phyloP scores from a whole-genome alignment of 2,888 invertebrate genomes.

The Thera obeliscata region DNA sequence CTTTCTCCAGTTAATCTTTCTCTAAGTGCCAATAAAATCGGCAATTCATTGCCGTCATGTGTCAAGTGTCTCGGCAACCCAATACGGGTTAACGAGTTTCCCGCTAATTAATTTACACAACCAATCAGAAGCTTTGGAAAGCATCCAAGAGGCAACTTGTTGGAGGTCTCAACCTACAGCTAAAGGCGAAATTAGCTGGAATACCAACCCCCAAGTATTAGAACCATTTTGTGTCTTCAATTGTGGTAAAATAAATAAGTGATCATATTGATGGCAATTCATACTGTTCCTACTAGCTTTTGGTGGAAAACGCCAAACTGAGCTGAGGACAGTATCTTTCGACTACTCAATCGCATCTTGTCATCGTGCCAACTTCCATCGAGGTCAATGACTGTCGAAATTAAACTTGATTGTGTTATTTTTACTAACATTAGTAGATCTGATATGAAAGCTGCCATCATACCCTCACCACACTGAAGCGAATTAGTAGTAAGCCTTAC shows the following conservation, averaged over 20 bases:
- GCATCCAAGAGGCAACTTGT: constrained; percentile 3
- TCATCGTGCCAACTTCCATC: constrained; percentile 5
- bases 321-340: not conserved
- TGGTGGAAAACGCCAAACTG: too few relatives aligned
- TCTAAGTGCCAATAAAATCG: constrained; percentile 13
- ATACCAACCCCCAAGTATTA: too few relatives aligned
- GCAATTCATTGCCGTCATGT: constrained; percentile 15
- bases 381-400: constrained; percentile 25
- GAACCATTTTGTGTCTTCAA: too few relatives aligned
- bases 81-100: constrained; percentile 16
- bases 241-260: too few relatives aligned
- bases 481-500: too few relatives aligned
- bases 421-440: not conserved
- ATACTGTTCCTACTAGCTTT: too few relatives aligned
- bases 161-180: not conserved
- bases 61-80: constrained; percentile 8
- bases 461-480: too few relatives aligned
- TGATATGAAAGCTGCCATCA: not conserved
- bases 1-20: constrained; percentile 7
- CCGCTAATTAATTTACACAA: not conserved
- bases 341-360: not conserved
- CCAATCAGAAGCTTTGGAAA: constrained; percentile 6
- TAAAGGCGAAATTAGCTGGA: too few relatives aligned
- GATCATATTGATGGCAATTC: too few relatives aligned
- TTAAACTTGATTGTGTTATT: constrained; percentile 4